phyloP scores from a whole-genome alignment of 2,113 vertebrate species.

The Malurus alboscapulatus region DNA sequence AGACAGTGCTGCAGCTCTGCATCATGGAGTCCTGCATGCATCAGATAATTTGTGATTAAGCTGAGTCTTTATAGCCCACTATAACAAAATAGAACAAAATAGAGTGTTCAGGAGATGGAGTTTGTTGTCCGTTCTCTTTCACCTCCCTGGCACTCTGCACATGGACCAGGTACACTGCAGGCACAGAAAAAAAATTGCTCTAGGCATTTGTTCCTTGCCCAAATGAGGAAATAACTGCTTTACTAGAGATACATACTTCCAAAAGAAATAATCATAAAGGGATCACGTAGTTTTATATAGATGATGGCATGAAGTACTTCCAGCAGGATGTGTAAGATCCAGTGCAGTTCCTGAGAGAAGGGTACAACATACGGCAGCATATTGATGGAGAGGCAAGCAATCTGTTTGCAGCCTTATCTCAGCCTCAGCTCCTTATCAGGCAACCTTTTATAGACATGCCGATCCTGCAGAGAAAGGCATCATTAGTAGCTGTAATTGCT shows the following conservation, averaged over 20 bases:
- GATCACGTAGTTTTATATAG: background rate
- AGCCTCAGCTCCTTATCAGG: background rate
- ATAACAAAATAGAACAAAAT: background rate
- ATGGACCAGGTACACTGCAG: background rate
- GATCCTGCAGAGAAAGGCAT: background rate
- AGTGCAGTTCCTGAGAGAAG: background rate
- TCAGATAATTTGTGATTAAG: background rate
- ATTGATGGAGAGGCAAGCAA: background rate
- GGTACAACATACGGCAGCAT: background rate
- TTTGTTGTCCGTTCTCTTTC: background rate
- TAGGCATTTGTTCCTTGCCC: background rate
- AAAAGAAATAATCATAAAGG: background rate
- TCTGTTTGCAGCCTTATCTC: constrained; percentile 5
- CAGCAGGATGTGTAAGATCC: background rate
- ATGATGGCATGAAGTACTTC: background rate
- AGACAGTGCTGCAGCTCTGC: background rate
- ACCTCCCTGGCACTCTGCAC: background rate
- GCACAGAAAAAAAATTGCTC: background rate
- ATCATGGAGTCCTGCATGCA: background rate
- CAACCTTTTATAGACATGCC: background rate
- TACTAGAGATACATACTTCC: background rate
- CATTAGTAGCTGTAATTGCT: constrained; percentile 24
- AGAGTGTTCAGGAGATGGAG: background rate
- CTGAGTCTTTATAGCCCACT: background rate
- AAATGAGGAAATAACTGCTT: background rate